Evolutionary conservation across 2,888 invertebrate species (phyloP), one percentile per base, ranked within the genome.

Genomic region (Pyralis farinalis): DNA sequence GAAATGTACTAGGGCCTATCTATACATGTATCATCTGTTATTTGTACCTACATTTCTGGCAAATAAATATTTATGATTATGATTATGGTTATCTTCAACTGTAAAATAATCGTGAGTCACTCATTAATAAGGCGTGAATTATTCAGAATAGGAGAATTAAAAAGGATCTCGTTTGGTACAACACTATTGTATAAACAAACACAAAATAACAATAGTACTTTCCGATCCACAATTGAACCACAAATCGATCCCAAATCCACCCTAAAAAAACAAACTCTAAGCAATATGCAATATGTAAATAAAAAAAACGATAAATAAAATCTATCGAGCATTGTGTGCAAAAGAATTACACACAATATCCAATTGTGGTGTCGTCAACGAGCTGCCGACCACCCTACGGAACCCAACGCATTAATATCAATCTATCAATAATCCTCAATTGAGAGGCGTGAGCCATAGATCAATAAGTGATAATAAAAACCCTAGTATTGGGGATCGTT

Each of bases 351-450:
- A 21, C n/a, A 82, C 77, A 82, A 79, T 72, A 77, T 70, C 64
- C 74, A 78, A 85, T 85, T 87, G 85, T 82, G 83, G 86, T 71
- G 50, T 54, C 73, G 71, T 76, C 81, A 76, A 77, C 74, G 66
- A 75, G 65, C 55, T 66, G 47, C 63, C 63, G 60, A 55, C 61
- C 70, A 80, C 85, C 87, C 86, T 72, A 79, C 72, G 60, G 61
- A 55, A 55, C 56, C 42, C 46, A 34, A 31, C 53, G 63, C 74
- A 83, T 85, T 80, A 82, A 83, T 84, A 83, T 79, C 84, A 83
- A 86, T 86, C 80, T 84, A 86, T 86, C 87, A 87, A 87, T 88
- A 84, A 71, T 73, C 64, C 66, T 74, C 78, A 78, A 78, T 79
- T 68, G 66, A 58, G 66, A 80, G 87, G 86, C 87, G 88, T 82